phyloP scores from a whole-genome alignment of 35 echinoderm and acorn worm species.

The Holothuria glaberrima region DNA sequence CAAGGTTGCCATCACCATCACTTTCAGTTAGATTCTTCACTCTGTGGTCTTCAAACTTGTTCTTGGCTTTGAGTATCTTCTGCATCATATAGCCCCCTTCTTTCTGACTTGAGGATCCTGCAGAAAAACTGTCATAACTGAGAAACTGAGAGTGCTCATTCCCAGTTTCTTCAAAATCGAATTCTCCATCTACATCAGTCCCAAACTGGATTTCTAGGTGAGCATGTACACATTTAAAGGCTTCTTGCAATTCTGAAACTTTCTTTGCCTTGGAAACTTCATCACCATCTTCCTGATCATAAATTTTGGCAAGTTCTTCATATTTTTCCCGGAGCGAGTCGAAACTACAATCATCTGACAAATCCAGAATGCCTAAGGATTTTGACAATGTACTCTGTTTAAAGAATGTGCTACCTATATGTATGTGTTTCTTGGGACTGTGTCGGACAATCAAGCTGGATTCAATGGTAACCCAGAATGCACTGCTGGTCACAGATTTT shows the following conservation, averaged over 20 bases:
- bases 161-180: slow-evolving; percentile 43
- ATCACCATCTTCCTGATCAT: slow-evolving; percentile 76
- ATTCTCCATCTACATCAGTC: slow-evolving; percentile 18
- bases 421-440: too few relatives aligned
- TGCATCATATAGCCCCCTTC: slow-evolving; percentile 78
- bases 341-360: slow-evolving; percentile 58
- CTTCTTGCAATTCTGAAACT: slow-evolving; percentile 75
- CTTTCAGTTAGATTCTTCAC: slow-evolving; percentile 33
- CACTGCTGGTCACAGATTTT: too few relatives aligned
- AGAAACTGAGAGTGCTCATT: slow-evolving; percentile 73
- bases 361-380: slow-evolving; percentile 67
- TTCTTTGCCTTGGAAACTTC: slow-evolving; percentile 60
- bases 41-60: slow-evolving; percentile 57
- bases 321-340: slow-evolving; percentile 69
- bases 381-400: slow-evolving; percentile 46
- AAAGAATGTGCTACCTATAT: too few relatives aligned
- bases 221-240: slow-evolving; percentile 64
- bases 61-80: slow-evolving; percentile 57
- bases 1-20: slow-evolving; percentile 13
- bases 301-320: slow-evolving; percentile 81
- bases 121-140: slow-evolving; percentile 80
- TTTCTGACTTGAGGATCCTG: slow-evolving; percentile 72
- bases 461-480: too few relatives aligned
- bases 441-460: too few relatives aligned
- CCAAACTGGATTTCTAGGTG: slow-evolving; percentile 54